These are phyloP conservation scores for Cynodonichthys magdalenae DNA, from an alignment of 2,797 vertebrate genomes.

Conservation along the genomic window DNA sequence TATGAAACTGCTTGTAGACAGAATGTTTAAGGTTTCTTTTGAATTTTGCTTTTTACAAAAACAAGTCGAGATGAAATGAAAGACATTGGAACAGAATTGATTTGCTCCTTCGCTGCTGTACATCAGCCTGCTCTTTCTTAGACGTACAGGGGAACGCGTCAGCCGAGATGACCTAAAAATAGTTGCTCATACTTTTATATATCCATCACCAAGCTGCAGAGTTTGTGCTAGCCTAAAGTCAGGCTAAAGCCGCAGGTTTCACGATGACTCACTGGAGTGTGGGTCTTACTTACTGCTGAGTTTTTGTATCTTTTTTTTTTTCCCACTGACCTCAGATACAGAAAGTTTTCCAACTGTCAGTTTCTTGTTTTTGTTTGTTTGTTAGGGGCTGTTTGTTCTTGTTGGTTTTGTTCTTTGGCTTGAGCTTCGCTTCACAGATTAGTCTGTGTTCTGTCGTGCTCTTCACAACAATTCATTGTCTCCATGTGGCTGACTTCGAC, in stretches of 20 bases:
- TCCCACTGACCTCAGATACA: conserved; percentile 15
- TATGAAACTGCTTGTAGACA: too few relatives aligned
- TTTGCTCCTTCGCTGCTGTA: conserved; percentile 4
- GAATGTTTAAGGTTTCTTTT: too few relatives aligned
- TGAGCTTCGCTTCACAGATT: conserved; percentile 40
- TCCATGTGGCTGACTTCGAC: conserved; percentile 7
- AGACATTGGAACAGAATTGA: conserved; percentile 4
- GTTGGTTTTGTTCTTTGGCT: conserved; percentile 19
- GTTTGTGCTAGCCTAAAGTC: conserved; percentile 45
- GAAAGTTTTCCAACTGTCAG: conserved; percentile 26
- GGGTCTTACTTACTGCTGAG: conserved; percentile 23
- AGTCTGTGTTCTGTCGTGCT: conserved; percentile 28
- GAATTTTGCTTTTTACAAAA: background rate
- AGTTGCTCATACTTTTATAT: conserved; percentile 44
- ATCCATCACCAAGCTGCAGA: conserved; percentile 33
- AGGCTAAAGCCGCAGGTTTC: conserved; percentile 25
- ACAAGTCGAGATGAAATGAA: background rate
- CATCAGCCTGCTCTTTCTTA: conserved; percentile 12
- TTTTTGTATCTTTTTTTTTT: conserved; percentile 30
- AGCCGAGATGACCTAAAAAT: conserved; percentile 33
- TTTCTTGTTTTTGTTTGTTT: conserved; percentile 23
- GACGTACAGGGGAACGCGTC: conserved; percentile 23
- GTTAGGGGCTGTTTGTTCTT: conserved; percentile 48
- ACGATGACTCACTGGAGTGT: conserved; percentile 57
- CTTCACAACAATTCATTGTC: conserved; percentile 7